Percentiles rank a stretch among this genome's conserved stretches.
These are phyloP conservation scores for Tor tambroides DNA, from an alignment of 2,113 vertebrate genomes.

Conservation along the genomic window DNA sequence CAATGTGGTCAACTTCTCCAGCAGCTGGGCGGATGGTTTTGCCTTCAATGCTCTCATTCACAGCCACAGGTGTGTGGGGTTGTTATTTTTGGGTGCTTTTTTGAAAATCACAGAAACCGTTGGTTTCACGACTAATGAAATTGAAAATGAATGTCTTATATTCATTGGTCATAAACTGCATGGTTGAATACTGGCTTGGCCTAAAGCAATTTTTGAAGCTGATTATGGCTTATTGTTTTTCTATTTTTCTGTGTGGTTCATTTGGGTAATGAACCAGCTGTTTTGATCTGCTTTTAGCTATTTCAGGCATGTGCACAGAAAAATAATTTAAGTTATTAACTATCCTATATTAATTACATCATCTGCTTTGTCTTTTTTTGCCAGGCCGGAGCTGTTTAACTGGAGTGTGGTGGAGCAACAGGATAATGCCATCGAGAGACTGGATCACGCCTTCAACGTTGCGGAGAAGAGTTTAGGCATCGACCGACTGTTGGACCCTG, in stretches of 20 bases:
- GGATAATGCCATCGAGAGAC: conserved; percentile 82
- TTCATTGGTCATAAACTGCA: conserved; percentile 3
- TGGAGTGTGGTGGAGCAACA: conserved; percentile 88
- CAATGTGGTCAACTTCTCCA: conserved; percentile 97
- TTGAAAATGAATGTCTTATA: not conserved
- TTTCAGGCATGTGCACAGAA: conserved; percentile 6
- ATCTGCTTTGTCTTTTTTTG: not conserved
- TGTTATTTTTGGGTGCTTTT: conserved; percentile 27
- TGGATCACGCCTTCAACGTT: conserved; percentile 93
- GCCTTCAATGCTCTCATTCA: conserved; percentile 99
- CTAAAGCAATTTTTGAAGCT: conserved; percentile 12
- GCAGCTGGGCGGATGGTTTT: conserved; percentile 95
- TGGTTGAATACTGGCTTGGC: not conserved
- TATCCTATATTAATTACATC: not conserved
- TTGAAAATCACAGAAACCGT: not conserved
- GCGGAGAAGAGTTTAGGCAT: conserved; percentile 90
- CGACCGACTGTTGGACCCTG: conserved; percentile 94
- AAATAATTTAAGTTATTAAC: not conserved
- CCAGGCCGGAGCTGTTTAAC: conserved; percentile 94
- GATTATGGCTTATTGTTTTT: conserved; percentile 28
- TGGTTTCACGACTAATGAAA: not conserved
- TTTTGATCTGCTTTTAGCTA: conserved; percentile 23
- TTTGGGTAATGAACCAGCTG: conserved; percentile 25
- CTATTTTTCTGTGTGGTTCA: conserved; percentile 7
- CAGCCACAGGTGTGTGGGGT: conserved; percentile 86